These are phyloP conservation scores for Drusus annulatus DNA, from an alignment of 1,140 invertebrate genomes.

Conservation along the genomic window DNA sequence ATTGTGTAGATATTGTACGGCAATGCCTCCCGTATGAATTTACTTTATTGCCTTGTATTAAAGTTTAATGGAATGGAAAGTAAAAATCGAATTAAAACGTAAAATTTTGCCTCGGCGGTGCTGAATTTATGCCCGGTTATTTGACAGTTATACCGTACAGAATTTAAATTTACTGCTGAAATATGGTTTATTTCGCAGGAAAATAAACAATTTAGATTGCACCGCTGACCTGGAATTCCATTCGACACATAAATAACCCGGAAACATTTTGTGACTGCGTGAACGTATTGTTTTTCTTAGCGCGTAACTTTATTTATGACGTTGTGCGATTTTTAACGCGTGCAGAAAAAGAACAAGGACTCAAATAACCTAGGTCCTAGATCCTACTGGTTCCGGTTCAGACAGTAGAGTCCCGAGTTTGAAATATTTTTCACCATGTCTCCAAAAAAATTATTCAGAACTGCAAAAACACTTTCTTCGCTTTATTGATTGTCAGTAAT, in stretches of 20 bases:
- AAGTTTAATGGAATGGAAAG: slow-evolving; percentile 51
- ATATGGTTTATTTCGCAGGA: slow-evolving; percentile 40
- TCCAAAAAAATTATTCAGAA: too few species aligned
- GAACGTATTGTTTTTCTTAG: too few species aligned
- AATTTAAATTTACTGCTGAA: slow-evolving; percentile 45
- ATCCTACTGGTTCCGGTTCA: too few species aligned
- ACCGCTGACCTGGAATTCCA: slow-evolving; percentile 19
- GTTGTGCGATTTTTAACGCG: too few species aligned
- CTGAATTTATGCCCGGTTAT: slow-evolving; percentile 45
- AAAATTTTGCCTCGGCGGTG: slow-evolving; percentile 8
- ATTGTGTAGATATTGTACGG: background rate
- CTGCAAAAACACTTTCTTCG: too few species aligned
- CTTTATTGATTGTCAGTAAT: too few species aligned
- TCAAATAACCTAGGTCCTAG: too few species aligned
- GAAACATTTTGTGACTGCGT: slow-evolving; percentile 8
- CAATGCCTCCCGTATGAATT: slow-evolving; percentile 21
- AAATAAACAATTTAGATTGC: slow-evolving; percentile 40
- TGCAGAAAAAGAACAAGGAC: too few species aligned
- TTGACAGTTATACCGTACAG: slow-evolving; percentile 42
- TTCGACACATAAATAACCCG: slow-evolving; percentile 11
- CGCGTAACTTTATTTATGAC: too few species aligned
- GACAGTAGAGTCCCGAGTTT: too few species aligned
- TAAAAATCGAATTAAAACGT: slow-evolving; percentile 50
- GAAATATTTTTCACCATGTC: too few species aligned
- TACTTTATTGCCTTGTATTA: slow-evolving; percentile 54